These are phyloP conservation scores for Falcunculus frontatus DNA, from an alignment of 2,113 vertebrate genomes.

Conservation along the genomic window DNA sequence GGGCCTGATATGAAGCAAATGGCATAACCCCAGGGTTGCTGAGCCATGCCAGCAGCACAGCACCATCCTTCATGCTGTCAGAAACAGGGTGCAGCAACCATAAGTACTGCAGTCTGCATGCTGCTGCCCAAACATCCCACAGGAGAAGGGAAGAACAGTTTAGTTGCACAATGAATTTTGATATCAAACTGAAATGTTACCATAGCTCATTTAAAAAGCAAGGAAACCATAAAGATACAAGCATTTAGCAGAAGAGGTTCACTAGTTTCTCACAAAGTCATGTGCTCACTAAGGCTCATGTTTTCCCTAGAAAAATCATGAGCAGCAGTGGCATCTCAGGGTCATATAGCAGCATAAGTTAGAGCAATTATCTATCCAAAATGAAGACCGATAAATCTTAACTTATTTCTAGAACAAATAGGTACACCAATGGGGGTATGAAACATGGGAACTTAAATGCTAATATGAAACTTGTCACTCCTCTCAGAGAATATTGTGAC, in stretches of 20 bases:
- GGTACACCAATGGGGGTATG: not conserved
- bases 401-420: not conserved
- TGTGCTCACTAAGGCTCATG: fast-evolving
- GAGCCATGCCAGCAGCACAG: not conserved
- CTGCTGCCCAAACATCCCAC: not conserved
- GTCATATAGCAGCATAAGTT: not conserved
- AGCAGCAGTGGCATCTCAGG: not conserved
- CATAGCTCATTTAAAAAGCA: not conserved
- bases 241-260: not conserved
- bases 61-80: not conserved
- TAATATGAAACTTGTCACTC: not conserved
- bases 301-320: not conserved
- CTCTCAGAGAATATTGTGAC: not conserved
- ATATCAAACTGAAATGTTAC: not conserved
- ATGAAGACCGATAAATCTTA: not conserved
- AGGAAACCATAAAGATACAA: not conserved
- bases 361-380: not conserved
- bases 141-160: not conserved
- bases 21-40: not conserved
- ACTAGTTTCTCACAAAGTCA: not conserved
- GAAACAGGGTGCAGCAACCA: not conserved
- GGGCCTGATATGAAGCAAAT: not conserved
- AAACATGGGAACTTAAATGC: not conserved
- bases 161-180: not conserved
- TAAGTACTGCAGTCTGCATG: not conserved